Evolutionary conservation across 2,113 vertebrate genomes (phyloP).

Genomic region (Acrocephalus kingi): DNA sequence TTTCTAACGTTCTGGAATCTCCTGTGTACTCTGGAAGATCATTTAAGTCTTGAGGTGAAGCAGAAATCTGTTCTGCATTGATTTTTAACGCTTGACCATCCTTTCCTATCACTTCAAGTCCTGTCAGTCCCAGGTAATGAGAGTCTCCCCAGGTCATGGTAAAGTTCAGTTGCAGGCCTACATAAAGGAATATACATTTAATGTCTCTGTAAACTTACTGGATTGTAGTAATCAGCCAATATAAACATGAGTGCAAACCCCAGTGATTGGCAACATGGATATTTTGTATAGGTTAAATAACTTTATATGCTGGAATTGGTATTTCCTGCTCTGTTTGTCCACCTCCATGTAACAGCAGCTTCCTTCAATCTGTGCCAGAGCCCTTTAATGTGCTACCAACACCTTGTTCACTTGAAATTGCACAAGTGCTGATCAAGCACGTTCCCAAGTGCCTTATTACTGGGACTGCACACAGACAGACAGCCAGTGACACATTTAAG

Average conservation of each 20-base stretch:
- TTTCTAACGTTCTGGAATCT: conserved; percentile 88
- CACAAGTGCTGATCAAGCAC: not conserved
- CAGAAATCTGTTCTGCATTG: conserved; percentile 79
- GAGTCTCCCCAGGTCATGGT: conserved; percentile 89
- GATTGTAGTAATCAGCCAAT: not conserved
- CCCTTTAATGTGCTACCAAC: not conserved
- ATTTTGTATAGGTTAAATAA: not conserved
- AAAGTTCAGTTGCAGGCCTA: conserved; percentile 88
- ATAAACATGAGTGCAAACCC: not conserved
- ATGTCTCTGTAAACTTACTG: not conserved
- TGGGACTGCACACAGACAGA: not conserved
- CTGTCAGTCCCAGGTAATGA: conserved; percentile 91
- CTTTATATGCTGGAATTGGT: not conserved
- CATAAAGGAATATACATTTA: not conserved
- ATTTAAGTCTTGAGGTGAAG: conserved; percentile 87
- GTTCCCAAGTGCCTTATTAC: not conserved
- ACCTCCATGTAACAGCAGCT: not conserved
- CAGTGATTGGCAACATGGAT: not conserved
- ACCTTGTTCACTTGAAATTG: not conserved
- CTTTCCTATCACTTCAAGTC: conserved; percentile 89
- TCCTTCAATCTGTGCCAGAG: not conserved
- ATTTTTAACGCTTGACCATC: conserved; percentile 84
- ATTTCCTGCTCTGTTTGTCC: not conserved
- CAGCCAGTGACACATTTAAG: not conserved
- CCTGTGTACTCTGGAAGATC: conserved; percentile 84